Base-by-base conservation (phyloP, 2,113 vertebrate genomes). In the Onychostruthus taczanowskii region DNA sequence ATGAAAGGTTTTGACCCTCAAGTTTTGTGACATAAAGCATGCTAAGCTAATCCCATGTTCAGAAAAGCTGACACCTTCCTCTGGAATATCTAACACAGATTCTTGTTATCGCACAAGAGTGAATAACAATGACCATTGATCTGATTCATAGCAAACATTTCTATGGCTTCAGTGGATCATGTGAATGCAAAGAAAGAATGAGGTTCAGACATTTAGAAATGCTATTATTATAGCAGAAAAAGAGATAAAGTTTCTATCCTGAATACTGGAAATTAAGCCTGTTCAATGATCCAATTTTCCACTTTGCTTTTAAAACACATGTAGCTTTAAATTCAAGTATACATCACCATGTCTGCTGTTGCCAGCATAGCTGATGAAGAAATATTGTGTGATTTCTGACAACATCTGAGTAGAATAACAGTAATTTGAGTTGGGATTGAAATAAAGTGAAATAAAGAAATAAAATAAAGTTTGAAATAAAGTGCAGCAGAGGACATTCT, bases 301-400 rank as follows among this genome's bases (percentile, higher is more conserved):
- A 43, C 6, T 73, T 69, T 66, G 7, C n/a, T 80, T 90, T 77
- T 50, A 52, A 77, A 90, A 67, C 19, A 47, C 7, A 35, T 9
- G 14, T 80, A 74, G 31, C 13, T 94, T 96, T 92, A 74, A 84
- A 93, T 89, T 88, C 52, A 74, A 78, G 49, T 47, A 41, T 14
- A 78, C 22, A 31, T 86, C 68, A 77, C 33, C 13, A 18, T 23
- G 16, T 84, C 30, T 86, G 30, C 62, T 58, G 20, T 66, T 82
- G 46, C 79, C 88, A 90, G 22, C 24, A 55, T 2, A 86, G 67
- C 33, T 70, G 68, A 92, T 90, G 64, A 77, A 64, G 56, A 95
- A 94, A 79, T 55, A 46, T 50, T 62, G 23, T 41, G 22, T 64
- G 68, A 90, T 94, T 94, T 90, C 80, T 93, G 72, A 90, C 67